These are phyloP conservation scores for Zaprionus davidi DNA, from an alignment of 1,140 invertebrate genomes.

Conservation along the genomic window DNA sequence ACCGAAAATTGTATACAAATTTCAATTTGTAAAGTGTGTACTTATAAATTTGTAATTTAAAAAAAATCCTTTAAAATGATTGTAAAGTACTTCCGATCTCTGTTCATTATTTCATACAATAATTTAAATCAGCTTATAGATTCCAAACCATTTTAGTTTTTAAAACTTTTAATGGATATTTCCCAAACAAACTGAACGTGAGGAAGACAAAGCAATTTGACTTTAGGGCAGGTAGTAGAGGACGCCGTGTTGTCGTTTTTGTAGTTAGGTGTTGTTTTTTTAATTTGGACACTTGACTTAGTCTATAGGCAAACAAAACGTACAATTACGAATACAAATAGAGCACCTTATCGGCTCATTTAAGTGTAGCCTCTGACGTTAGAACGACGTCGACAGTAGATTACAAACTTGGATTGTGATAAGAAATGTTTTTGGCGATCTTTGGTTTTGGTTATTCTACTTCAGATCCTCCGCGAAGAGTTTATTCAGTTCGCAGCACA, in stretches of 20 bases:
- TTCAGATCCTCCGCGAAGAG: slow-evolving; percentile 83
- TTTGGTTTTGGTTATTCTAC: background rate
- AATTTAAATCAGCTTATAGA: too few species aligned
- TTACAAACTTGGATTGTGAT: slow-evolving; percentile 26
- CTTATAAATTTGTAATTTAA: too few species aligned
- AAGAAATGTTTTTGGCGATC: slow-evolving; percentile 18
- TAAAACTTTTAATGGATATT: background rate
- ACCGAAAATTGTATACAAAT: too few species aligned
- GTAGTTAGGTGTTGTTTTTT: slow-evolving; percentile 16
- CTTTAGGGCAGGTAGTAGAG: slow-evolving; percentile 3
- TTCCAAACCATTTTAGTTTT: too few species aligned
- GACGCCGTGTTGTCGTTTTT: background rate
- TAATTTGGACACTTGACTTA: slow-evolving; percentile 61
- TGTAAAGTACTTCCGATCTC: background rate
- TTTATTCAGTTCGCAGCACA: slow-evolving; percentile 89
- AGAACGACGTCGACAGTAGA: slow-evolving; percentile 16
- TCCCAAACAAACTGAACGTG: background rate
- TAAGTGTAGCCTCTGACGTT: slow-evolving; percentile 65
- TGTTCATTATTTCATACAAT: background rate
- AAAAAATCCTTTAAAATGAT: too few species aligned
- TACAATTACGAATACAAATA: slow-evolving; percentile 39
- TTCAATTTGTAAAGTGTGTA: too few species aligned
- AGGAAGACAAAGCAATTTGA: slow-evolving; percentile 16
- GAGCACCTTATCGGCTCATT: slow-evolving; percentile 52
- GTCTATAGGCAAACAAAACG: slow-evolving; percentile 39